Percentiles rank a stretch among this genome's conserved stretches.
These are phyloP conservation scores for Tortricodes alternella DNA, from an alignment of 2,888 invertebrate genomes.

Conservation along the genomic window DNA sequence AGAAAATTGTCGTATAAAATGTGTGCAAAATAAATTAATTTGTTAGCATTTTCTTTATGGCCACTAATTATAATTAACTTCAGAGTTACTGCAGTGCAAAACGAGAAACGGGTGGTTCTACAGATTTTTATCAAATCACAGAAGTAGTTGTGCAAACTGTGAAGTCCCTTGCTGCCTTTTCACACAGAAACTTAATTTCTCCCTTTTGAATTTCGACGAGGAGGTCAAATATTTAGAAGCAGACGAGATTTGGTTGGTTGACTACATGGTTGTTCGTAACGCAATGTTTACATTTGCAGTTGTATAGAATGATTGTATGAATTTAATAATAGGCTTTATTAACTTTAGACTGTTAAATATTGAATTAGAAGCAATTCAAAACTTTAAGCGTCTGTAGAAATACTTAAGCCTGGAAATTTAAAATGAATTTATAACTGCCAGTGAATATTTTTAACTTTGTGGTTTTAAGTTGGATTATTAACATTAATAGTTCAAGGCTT, in stretches of 20 bases:
- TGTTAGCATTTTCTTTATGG: not conserved
- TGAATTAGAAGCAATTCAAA: not conserved
- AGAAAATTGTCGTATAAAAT: too few relatives aligned
- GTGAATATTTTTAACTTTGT: slow-evolving; percentile 1
- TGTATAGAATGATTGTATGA: too few relatives aligned
- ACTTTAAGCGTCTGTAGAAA: not conserved
- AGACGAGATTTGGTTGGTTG: too few relatives aligned
- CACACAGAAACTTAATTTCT: too few relatives aligned
- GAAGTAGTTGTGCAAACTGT: not conserved
- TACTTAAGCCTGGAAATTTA: not conserved
- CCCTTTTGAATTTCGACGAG: too few relatives aligned
- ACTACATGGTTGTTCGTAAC: too few relatives aligned
- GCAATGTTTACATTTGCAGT: too few relatives aligned
- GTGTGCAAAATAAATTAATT: not conserved
- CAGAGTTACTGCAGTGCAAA: not conserved
- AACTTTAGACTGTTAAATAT: not conserved
- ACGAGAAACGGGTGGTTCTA: not conserved
- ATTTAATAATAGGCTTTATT: too few relatives aligned
- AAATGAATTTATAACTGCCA: not conserved
- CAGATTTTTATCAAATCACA: too few relatives aligned
- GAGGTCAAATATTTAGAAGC: too few relatives aligned
- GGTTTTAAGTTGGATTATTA: slow-evolving; percentile 8
- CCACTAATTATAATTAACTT: not conserved
- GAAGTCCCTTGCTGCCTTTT: not conserved
- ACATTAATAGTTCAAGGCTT: too few relatives aligned